Evolutionary conservation across 2,797 vertebrate species (phyloP).

Genomic region (Gallirallus australis): DNA sequence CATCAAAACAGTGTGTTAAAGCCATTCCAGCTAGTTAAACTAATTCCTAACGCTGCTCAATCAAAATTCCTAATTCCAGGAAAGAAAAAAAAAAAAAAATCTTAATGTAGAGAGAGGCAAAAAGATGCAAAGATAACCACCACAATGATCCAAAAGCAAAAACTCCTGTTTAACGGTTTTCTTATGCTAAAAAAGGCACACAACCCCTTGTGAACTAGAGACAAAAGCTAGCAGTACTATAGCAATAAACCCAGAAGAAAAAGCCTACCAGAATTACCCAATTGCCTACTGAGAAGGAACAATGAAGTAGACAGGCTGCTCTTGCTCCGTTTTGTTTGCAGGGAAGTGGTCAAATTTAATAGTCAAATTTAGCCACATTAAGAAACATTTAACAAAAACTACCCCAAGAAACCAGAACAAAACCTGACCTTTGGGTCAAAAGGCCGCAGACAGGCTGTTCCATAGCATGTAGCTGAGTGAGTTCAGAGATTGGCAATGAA

Average conservation of each 20-base stretch:
- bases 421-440: slow-evolving; percentile 79
- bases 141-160: slow-evolving; percentile 64
- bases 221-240: slow-evolving; percentile 76
- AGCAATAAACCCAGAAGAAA: slow-evolving; percentile 76
- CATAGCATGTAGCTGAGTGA: slow-evolving; percentile 76
- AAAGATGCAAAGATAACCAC: slow-evolving; percentile 69
- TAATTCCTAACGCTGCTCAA: slow-evolving; percentile 46
- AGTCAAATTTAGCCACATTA: slow-evolving; percentile 79
- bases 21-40: slow-evolving; percentile 44
- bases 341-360: slow-evolving; percentile 77
- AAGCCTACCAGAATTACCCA: slow-evolving; percentile 74
- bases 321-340: slow-evolving; percentile 70
- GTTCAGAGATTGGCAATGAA: slow-evolving; percentile 83
- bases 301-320: slow-evolving; percentile 73
- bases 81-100: background rate
- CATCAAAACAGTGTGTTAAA: background rate
- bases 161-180: slow-evolving; percentile 61
- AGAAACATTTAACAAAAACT: slow-evolving; percentile 80
- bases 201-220: slow-evolving; percentile 76
- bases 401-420: slow-evolving; percentile 77
- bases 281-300: slow-evolving; percentile 71
- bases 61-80: slow-evolving; percentile 39
- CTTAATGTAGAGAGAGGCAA: slow-evolving; percentile 39
- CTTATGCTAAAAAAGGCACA: slow-evolving; percentile 78
- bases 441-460: slow-evolving; percentile 76